Conservation (phyloP, 2,113 vertebrate species). For the Microcebus griseorufus region DNA sequence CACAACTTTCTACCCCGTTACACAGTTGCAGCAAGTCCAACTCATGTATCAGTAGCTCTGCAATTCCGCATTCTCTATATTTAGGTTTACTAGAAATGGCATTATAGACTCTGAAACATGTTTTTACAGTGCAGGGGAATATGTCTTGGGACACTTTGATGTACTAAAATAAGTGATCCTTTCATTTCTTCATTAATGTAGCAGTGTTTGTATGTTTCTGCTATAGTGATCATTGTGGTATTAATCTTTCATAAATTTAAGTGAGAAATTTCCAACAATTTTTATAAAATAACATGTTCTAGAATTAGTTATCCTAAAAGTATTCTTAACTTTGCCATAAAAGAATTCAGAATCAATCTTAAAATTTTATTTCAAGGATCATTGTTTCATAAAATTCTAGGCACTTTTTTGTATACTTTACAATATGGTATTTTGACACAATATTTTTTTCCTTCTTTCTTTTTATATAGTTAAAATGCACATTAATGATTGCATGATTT, state of each 20-base stretch:
- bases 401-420: background rate
- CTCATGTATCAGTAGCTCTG: background rate
- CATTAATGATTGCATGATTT: slow-evolving; percentile 21
- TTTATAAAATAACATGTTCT: background rate
- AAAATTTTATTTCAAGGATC: slow-evolving; percentile 58
- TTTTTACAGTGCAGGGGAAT: background rate
- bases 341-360: slow-evolving; percentile 7
- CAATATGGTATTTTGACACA: background rate
- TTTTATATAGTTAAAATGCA: slow-evolving; percentile 40
- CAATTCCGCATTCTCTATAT: background rate
- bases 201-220: background rate
- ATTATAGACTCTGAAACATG: background rate
- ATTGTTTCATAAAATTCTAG: slow-evolving; percentile 57
- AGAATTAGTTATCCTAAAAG: background rate
- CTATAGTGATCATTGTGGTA: background rate
- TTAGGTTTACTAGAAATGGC: background rate
- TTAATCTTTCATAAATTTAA: background rate
- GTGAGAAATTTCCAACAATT: background rate
- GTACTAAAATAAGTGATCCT: background rate
- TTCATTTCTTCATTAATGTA: background rate
- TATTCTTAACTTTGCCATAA: slow-evolving; percentile 24
- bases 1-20: background rate
- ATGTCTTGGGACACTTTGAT: background rate
- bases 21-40: background rate
- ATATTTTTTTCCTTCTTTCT: background rate